phyloP scores from a whole-genome alignment of 2,888 invertebrate species.

The Troides oblongomaculatus region DNA sequence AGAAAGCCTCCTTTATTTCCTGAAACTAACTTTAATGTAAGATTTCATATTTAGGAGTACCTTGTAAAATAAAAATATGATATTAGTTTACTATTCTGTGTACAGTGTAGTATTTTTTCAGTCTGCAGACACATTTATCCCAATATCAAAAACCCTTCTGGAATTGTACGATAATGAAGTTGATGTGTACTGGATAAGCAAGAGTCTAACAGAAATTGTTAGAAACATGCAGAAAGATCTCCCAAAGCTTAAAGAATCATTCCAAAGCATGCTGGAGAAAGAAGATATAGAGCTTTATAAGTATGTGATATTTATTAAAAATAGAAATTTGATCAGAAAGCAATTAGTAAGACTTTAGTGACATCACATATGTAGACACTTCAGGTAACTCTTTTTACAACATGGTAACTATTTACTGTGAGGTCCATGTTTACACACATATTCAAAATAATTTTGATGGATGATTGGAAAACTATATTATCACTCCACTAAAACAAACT shows the following conservation, averaged over 20 bases:
- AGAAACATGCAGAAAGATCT: constrained; percentile 83
- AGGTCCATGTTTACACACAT: too few relatives aligned
- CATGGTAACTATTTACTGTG: too few relatives aligned
- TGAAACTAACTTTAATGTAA: constrained; percentile 60
- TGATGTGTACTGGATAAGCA: constrained; percentile 91
- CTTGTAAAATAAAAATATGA: too few relatives aligned
- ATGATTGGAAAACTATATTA: too few relatives aligned
- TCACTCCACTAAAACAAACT: too few relatives aligned
- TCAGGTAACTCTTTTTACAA: too few relatives aligned
- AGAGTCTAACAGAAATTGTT: constrained; percentile 86
- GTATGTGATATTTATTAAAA: constrained; percentile 50
- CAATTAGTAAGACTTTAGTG: too few relatives aligned
- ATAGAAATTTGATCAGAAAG: neutral
- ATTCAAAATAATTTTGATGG: too few relatives aligned
- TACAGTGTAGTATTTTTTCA: constrained; percentile 40
- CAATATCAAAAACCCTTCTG: constrained; percentile 84
- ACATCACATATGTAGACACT: too few relatives aligned
- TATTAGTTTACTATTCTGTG: too few relatives aligned
- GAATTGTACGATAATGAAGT: constrained; percentile 87
- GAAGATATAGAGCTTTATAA: constrained; percentile 87
- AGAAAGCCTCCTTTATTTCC: constrained; percentile 56
- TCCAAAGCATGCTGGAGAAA: constrained; percentile 84
- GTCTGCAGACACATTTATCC: constrained; percentile 79
- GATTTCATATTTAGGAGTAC: constrained; percentile 25
- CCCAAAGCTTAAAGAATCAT: constrained; percentile 83